phyloP scores from a whole-genome alignment of 1,140 invertebrate species.

The Vollenhovia emeryi region DNA sequence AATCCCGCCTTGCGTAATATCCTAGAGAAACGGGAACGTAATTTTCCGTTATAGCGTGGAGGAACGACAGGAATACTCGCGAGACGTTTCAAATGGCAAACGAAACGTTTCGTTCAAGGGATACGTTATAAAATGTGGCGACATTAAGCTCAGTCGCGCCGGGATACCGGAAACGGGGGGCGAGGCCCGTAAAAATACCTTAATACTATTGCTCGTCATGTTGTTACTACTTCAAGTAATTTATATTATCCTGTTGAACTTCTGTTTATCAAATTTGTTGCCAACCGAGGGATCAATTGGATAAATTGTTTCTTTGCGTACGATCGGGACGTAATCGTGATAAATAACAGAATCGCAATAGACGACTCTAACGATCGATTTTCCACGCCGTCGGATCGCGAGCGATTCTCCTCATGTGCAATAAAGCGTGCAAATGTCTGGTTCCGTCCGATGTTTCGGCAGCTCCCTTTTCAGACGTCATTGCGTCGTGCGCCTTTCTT shows the following conservation, averaged over 20 bases:
- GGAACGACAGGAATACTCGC: background rate
- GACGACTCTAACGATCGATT: conserved; percentile 39
- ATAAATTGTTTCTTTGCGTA: conserved; percentile 3
- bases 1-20: conserved; percentile 24
- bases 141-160: background rate
- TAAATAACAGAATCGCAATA: conserved; percentile 14
- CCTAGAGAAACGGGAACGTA: conserved; percentile 30
- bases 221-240: background rate
- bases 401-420: conserved; percentile 38
- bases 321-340: background rate
- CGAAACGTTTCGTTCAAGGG: background rate
- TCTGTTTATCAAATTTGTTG: conserved; percentile 1
- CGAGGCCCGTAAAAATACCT: background rate
- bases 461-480: conserved; percentile 46
- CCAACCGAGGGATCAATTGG: background rate
- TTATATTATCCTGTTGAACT: background rate
- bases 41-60: conserved; percentile 12
- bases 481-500: conserved; percentile 30
- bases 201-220: background rate
- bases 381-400: conserved; percentile 48
- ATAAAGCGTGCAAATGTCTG: conserved; percentile 66
- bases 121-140: conserved; percentile 15
- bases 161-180: background rate
- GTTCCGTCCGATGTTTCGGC: conserved; percentile 53
- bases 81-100: conserved; percentile 3